Conservation (phyloP, 2,888 invertebrate genomes). For the Latheticus oryzae region DNA sequence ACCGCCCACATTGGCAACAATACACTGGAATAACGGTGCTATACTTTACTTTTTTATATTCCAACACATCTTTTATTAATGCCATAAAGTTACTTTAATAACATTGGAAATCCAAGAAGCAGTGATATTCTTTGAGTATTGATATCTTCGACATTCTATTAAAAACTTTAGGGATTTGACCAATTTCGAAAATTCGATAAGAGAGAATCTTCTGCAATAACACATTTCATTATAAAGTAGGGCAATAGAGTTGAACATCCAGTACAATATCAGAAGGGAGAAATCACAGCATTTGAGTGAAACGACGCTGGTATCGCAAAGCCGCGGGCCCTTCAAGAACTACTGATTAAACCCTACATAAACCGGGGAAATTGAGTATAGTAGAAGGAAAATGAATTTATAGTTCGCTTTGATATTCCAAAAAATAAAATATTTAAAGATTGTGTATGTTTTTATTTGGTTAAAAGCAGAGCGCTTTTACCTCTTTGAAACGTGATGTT, state of each 20-base stretch:
- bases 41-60: too few species aligned
- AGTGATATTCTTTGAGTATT: slow-evolving; percentile 1
- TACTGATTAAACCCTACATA: slow-evolving; percentile 20
- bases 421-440: slow-evolving; percentile 39
- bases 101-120: neutral
- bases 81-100: too few species aligned
- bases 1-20: slow-evolving; percentile 11
- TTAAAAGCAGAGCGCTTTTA: slow-evolving; percentile 28
- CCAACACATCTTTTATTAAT: too few species aligned
- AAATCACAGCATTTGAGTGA: slow-evolving; percentile 24
- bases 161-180: too few species aligned
- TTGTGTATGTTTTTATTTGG: slow-evolving; percentile 28
- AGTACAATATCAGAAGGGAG: slow-evolving; percentile 10
- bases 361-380: slow-evolving; percentile 19
- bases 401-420: slow-evolving; percentile 19
- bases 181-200: too few species aligned
- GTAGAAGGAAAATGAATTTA: slow-evolving; percentile 18
- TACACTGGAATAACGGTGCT: too few species aligned
- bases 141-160: too few species aligned
- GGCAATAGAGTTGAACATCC: slow-evolving; percentile 3
- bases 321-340: slow-evolving; percentile 7
- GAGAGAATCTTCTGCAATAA: too few species aligned
- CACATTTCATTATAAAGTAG: slow-evolving; percentile 8
- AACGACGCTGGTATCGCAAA: slow-evolving; percentile 20
- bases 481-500: slow-evolving; percentile 24